A percentile compares a stretch with the other conserved stretches of the same genome.
Evolutionary conservation across 2,797 vertebrate species (phyloP).

Genomic region (Myotis findleyi): DNA sequence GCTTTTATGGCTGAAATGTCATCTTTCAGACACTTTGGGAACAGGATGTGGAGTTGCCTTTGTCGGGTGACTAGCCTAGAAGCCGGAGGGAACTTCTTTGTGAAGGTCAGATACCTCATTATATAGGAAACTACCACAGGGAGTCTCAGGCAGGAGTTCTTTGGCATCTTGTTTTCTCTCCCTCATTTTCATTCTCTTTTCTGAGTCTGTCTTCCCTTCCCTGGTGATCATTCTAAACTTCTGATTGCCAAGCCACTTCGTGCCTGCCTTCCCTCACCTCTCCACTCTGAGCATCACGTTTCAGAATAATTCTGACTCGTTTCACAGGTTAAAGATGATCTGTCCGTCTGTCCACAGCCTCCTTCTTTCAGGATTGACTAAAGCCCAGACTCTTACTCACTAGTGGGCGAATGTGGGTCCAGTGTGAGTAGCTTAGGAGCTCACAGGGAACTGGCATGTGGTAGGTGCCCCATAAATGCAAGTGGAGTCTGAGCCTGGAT

Average conservation of each 20-base stretch:
- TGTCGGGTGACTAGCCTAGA: background rate
- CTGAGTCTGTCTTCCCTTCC: background rate
- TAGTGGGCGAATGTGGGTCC: background rate
- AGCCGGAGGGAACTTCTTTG: background rate
- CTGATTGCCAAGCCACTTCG: background rate
- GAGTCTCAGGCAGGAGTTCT: background rate
- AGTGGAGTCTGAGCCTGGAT: background rate
- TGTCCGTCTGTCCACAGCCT: no score
- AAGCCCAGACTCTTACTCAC: background rate
- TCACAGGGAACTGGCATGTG: background rate
- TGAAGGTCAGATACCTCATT: background rate
- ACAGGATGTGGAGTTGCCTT: background rate
- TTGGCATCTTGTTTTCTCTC: background rate
- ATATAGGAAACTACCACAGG: background rate
- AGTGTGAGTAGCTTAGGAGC: background rate
- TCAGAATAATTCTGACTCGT: background rate
- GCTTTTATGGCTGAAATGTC: constrained; percentile 27
- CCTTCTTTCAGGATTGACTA: background rate
- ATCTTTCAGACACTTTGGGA: background rate
- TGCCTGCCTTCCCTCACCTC: background rate
- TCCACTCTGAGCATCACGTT: background rate
- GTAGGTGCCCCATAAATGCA: background rate
- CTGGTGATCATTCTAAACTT: background rate
- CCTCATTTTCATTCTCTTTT: background rate
- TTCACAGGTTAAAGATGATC: background rate